Conservation (phyloP, 2,888 invertebrate genomes). For the Brachyptera putata region DNA sequence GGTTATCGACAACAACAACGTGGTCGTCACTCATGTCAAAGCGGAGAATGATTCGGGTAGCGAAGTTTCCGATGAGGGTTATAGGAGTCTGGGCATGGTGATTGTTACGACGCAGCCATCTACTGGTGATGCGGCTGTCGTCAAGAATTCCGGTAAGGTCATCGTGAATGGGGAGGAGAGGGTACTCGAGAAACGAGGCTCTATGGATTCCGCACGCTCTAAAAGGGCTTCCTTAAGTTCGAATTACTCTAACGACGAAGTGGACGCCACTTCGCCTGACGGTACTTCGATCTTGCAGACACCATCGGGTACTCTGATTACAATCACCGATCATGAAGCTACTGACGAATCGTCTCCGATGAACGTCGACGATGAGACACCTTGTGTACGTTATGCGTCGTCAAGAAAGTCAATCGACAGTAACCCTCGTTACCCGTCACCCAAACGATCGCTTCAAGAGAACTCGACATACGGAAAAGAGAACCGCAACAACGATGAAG, state of each 20-base stretch:
- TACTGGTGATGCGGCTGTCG: background rate
- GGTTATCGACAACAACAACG: slow-evolving; percentile 21
- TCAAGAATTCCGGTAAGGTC: background rate
- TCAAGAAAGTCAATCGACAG: slow-evolving; percentile 41
- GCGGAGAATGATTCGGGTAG: slow-evolving; percentile 63
- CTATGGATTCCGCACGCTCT: background rate
- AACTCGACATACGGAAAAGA: slow-evolving; percentile 57
- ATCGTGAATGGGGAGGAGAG: slow-evolving; percentile 19
- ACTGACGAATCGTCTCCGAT: slow-evolving; percentile 39
- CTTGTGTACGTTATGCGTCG: slow-evolving; percentile 37
- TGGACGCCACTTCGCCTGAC: background rate
- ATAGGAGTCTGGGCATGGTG: slow-evolving; percentile 58
- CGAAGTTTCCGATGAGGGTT: slow-evolving; percentile 81
- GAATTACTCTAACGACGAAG: slow-evolving; percentile 5
- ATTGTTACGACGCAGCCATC: slow-evolving; percentile 4
- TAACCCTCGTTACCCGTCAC: slow-evolving; percentile 40
- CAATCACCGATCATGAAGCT: slow-evolving; percentile 31
- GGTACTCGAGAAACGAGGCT: slow-evolving; percentile 4
- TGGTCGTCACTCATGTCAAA: slow-evolving; percentile 26
- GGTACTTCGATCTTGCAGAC: slow-evolving; percentile 57
- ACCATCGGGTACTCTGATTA: slow-evolving; percentile 49
- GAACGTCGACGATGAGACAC: slow-evolving; percentile 43
- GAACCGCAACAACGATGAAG: slow-evolving; percentile 41
- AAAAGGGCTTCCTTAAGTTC: slow-evolving; percentile 10
- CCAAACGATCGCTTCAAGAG: slow-evolving; percentile 50